phyloP scores from a whole-genome alignment of 2,888 invertebrate genomes.

The Ctenicera cuprea region DNA sequence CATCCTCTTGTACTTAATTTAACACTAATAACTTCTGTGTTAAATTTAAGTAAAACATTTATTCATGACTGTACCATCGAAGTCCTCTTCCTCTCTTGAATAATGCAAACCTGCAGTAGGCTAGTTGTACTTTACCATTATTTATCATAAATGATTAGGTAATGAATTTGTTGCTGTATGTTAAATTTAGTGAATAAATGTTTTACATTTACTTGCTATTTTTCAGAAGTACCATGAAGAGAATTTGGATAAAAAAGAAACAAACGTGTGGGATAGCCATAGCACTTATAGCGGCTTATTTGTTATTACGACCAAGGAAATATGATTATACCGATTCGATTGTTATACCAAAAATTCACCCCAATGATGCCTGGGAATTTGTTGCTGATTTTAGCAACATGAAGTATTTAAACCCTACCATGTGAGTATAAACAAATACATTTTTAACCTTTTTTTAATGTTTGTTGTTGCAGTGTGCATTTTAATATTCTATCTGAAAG shows the following conservation, averaged over 20 bases:
- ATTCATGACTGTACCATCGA: no score
- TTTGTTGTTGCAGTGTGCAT: slow-evolving; percentile 72
- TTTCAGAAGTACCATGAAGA: neutral
- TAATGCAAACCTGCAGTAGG: no score
- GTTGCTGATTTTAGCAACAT: slow-evolving; percentile 86
- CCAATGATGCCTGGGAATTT: slow-evolving; percentile 82
- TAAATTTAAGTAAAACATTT: no score
- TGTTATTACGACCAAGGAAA: slow-evolving; percentile 64
- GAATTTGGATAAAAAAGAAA: slow-evolving; percentile 22
- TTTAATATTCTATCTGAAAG: slow-evolving; percentile 79
- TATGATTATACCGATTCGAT: slow-evolving; percentile 73
- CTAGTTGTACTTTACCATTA: no score
- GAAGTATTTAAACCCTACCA: slow-evolving; percentile 82
- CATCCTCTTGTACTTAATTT: neutral
- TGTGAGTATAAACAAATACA: slow-evolving; percentile 74
- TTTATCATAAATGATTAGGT: no score
- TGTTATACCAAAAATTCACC: slow-evolving; percentile 75
- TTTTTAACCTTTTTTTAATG: slow-evolving; percentile 3
- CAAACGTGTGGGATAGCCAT: slow-evolving; percentile 39
- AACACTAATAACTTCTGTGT: neutral
- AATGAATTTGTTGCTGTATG: neutral
- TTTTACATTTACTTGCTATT: neutral
- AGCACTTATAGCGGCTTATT: slow-evolving; percentile 62
- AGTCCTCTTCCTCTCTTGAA: no score
- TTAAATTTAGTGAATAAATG: no score